Base-by-base conservation (phyloP, 2,113 vertebrate species). In the Cricetomys ansorgei region DNA sequence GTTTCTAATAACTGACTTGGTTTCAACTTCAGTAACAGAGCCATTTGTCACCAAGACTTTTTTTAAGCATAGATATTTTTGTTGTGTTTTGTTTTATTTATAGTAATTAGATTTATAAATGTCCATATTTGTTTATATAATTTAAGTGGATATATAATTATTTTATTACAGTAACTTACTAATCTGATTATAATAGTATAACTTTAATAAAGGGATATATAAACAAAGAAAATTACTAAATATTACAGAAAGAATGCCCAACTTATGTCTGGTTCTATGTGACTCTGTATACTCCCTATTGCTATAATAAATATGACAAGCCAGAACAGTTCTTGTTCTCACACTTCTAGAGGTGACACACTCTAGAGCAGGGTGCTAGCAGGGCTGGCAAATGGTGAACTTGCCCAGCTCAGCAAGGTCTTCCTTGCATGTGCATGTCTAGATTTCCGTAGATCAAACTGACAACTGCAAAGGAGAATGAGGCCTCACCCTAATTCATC, bases 21-120 rank as follows among this genome's bases (percentile, higher is more conserved):
- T 96, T 96, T 97, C 93, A 92, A 96, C 73, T 97, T 96, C 75
- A 40, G 72, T 70, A 95, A 73, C 34, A 95, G 76, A 91, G 8
- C 11, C 83, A 59, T 43, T 89, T 79, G 86, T 40, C 40, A 1
- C 17, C 25, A 19, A 77, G 96, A 81, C 11, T 45, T 50, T 45
- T 50, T 92, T 87, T 86, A 77, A 86, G 23, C 72, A 81, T 79
- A 86, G 1, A 34, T 27, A 48, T 73, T 92, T 72, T 93, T 62
- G 13, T 92, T 72, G 91, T 62, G 13, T 29, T 59, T 27, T 59
- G 25, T 59, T 86, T 45, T 57, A 76, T 5, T 91, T 86, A 89
- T 0, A 88, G 5, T 72, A 87, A 92, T 79, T 92, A 85, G 64
- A 70, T 70, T 92, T 94, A 37, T 53, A 27, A 16, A 91, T 85